Conservation (phyloP, 2,888 invertebrate species). For the Morpho helenor region DNA sequence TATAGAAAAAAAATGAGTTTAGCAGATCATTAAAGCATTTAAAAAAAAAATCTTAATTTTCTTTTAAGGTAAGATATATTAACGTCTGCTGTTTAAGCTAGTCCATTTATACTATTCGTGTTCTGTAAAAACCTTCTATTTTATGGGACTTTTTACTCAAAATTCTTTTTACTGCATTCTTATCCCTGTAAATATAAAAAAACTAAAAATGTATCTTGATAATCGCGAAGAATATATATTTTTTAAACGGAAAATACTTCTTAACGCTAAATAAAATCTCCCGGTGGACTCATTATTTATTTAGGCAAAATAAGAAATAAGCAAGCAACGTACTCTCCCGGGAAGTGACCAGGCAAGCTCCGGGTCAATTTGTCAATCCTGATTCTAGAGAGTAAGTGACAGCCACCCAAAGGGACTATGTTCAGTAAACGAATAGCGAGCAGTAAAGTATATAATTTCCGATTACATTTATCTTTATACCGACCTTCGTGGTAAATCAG, state of each 20-base stretch:
- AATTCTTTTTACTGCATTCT: too few species aligned
- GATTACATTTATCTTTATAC: background rate
- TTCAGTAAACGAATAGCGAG: background rate
- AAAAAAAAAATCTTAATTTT: too few species aligned
- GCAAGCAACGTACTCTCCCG: slow-evolving; percentile 16
- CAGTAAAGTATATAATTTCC: background rate
- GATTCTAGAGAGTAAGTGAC: slow-evolving; percentile 22
- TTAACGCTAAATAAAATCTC: slow-evolving; percentile 12
- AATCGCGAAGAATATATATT: too few species aligned
- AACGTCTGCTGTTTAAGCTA: too few species aligned
- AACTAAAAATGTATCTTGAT: too few species aligned
- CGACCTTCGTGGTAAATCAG: background rate
- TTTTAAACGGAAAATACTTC: background rate
- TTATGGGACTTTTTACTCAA: too few species aligned
- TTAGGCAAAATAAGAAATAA: slow-evolving; percentile 23
- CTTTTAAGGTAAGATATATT: too few species aligned
- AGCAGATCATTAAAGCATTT: too few species aligned
- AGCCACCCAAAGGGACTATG: slow-evolving; percentile 9
- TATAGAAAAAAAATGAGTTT: too few species aligned
- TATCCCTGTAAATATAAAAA: too few species aligned
- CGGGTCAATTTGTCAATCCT: slow-evolving; percentile 31
- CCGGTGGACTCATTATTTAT: slow-evolving; percentile 25
- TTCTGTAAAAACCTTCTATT: too few species aligned
- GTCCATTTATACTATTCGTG: too few species aligned
- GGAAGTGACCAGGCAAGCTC: slow-evolving; percentile 15